Percentiles rank a stretch among this genome's conserved stretches.
Conservation (phyloP, 2,888 invertebrate genomes). For the Keiferia lycopersicella region DNA sequence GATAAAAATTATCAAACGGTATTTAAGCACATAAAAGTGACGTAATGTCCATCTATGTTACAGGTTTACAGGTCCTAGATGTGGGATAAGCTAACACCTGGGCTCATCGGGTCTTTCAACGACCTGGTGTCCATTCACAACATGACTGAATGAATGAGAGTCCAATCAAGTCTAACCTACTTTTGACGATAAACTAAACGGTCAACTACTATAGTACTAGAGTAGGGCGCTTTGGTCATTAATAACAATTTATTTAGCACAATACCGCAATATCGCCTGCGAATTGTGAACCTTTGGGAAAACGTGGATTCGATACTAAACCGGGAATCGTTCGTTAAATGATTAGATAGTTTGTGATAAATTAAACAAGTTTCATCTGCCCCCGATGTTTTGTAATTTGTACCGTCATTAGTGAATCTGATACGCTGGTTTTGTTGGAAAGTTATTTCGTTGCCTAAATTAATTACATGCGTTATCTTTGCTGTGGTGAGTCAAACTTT, state of each 20-base stretch:
- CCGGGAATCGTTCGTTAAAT: conserved; percentile 69
- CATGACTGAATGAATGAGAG: too few species aligned
- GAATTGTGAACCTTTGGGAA: conserved; percentile 69
- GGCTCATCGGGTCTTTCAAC: too few species aligned
- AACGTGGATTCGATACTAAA: conserved; percentile 76
- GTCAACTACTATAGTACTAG: conserved; percentile 59
- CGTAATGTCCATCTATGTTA: too few species aligned
- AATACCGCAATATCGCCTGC: conserved; percentile 72
- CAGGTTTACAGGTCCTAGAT: too few species aligned
- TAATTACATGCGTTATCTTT: background rate
- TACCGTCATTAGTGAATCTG: conserved; percentile 27
- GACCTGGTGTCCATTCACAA: too few species aligned
- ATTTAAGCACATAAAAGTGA: too few species aligned
- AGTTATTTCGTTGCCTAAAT: conserved; percentile 15
- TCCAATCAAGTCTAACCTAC: too few species aligned
- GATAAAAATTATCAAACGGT: too few species aligned
- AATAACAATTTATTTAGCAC: conserved; percentile 80
- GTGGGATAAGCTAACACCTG: too few species aligned
- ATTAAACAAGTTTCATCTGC: conserved; percentile 56
- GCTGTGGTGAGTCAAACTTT: background rate
- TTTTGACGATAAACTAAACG: conserved; percentile 40
- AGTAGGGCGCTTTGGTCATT: conserved; percentile 74
- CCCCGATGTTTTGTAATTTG: conserved; percentile 42
- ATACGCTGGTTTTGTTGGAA: conserved; percentile 27
- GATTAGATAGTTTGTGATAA: conserved; percentile 76